These are phyloP conservation scores for Dryadula phaetusa DNA, from an alignment of 2,888 invertebrate genomes.

Conservation along the genomic window DNA sequence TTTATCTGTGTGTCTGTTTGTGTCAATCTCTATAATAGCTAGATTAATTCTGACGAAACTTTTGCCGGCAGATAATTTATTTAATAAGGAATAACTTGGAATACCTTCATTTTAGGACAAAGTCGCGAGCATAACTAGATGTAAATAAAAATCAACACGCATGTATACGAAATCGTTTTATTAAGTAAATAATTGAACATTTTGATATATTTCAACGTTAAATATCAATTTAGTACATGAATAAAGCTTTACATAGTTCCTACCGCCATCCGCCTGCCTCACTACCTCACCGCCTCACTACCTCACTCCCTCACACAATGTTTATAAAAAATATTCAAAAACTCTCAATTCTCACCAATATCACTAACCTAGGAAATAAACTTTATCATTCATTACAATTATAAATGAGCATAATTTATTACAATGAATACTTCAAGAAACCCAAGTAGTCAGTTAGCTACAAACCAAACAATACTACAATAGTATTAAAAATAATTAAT, in stretches of 20 bases:
- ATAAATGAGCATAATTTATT: constrained; percentile 11
- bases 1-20: no score
- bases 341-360: not conserved
- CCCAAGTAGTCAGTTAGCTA: no score
- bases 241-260: constrained; percentile 19
- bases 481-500: no score
- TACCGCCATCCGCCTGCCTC: not conserved
- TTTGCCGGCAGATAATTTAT: no score
- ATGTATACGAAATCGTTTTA: constrained; percentile 46
- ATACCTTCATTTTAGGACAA: no score
- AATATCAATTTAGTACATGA: constrained; percentile 33
- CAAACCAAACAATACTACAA: no score
- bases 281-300: no score
- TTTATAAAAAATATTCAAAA: constrained; percentile 22
- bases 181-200: constrained; percentile 50
- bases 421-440: not conserved
- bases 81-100: no score
- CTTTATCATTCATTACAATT: not conserved
- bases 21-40: no score
- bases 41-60: no score
- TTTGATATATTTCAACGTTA: constrained; percentile 47
- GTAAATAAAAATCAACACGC: constrained; percentile 15
- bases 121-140: no score
- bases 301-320: no score
- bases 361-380: not conserved